phyloP scores from a whole-genome alignment of 2,888 invertebrate species.

The Zygogramma bicolorata region DNA sequence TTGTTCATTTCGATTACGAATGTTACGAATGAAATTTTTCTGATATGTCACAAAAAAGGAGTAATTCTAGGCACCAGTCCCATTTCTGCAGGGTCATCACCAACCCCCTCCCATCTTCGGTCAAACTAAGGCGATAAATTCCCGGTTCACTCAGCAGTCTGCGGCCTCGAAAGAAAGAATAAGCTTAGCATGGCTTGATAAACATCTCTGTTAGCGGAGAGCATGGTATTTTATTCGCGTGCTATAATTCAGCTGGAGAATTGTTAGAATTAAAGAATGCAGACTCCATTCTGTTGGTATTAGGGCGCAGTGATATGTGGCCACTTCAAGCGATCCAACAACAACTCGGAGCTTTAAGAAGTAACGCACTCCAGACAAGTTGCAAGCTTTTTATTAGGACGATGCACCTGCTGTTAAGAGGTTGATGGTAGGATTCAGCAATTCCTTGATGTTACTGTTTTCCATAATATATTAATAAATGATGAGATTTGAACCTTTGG shows the following conservation, averaged over 20 bases:
- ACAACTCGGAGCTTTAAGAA: background rate
- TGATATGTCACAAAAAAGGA: background rate
- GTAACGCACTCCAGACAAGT: constrained; percentile 10
- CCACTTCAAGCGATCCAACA: constrained; percentile 24
- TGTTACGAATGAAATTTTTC: too few species aligned
- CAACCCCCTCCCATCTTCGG: background rate
- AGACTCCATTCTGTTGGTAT: constrained; percentile 52
- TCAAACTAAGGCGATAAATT: constrained; percentile 1
- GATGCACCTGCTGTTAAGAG: background rate
- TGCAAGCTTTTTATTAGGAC: background rate
- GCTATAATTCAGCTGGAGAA: constrained; percentile 50
- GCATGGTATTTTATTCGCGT: constrained; percentile 51
- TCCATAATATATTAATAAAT: too few species aligned
- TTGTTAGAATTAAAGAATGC: constrained; percentile 53
- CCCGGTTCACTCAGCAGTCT: constrained; percentile 12
- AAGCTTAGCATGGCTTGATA: constrained; percentile 45
- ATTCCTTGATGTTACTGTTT: background rate
- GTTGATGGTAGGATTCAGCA: background rate
- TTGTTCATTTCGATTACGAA: too few species aligned
- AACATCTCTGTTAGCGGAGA: constrained; percentile 51
- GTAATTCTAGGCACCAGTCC: background rate
- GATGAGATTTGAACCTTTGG: too few species aligned
- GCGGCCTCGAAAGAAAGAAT: constrained; percentile 39
- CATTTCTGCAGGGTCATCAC: background rate
- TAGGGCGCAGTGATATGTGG: constrained; percentile 47